These are phyloP conservation scores for Charanyca ferruginea DNA, from an alignment of 2,888 invertebrate genomes.

Conservation along the genomic window DNA sequence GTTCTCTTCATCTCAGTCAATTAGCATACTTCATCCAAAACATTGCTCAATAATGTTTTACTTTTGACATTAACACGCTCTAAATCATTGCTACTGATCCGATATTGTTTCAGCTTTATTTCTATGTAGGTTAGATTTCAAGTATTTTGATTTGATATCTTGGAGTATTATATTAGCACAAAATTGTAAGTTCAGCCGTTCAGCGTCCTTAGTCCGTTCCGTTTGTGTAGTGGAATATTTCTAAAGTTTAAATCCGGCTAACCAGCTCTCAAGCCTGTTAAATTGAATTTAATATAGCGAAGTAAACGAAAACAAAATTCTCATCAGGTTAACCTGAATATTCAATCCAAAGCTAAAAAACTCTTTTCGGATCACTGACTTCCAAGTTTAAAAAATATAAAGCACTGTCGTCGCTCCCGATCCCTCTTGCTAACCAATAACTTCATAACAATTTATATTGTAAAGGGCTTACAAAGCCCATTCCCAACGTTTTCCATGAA, in stretches of 20 bases:
- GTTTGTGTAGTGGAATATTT: neutral
- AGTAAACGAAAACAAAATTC: too few relatives aligned
- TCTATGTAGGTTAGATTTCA: neutral
- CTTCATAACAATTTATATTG: slow-evolving; percentile 29
- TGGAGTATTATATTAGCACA: neutral
- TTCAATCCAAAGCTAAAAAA: neutral
- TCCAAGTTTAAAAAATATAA: neutral
- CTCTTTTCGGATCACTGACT: neutral
- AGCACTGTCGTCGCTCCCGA: neutral
- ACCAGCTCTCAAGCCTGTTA: neutral
- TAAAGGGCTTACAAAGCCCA: slow-evolving; percentile 44
- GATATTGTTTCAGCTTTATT: slow-evolving; percentile 4
- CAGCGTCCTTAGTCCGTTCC: neutral
- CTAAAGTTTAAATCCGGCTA: too few relatives aligned
- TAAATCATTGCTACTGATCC: slow-evolving; percentile 18
- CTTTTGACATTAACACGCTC: slow-evolving; percentile 38
- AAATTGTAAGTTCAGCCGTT: neutral
- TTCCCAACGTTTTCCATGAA: slow-evolving; percentile 59
- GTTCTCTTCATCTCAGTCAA: slow-evolving; percentile 39
- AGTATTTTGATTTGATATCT: neutral
- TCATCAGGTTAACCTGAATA: neutral
- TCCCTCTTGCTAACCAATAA: slow-evolving; percentile 1
- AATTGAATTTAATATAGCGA: too few relatives aligned
- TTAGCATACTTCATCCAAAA: slow-evolving; percentile 36
- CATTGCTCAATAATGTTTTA: slow-evolving; percentile 32